Conservation (phyloP, 2,888 invertebrate genomes). For the Stratiomys singularior region DNA sequence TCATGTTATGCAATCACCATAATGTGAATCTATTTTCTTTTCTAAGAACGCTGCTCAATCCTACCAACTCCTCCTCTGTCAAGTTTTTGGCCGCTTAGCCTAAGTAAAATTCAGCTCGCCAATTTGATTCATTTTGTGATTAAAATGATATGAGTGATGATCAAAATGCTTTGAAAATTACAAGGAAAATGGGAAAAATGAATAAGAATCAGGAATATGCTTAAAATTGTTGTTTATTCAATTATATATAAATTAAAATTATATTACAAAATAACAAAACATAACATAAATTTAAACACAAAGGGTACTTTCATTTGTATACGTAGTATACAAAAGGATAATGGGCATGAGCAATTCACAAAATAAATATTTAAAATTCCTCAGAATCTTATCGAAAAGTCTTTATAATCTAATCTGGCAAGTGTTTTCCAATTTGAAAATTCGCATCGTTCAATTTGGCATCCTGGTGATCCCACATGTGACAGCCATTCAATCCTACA, state of each 20-base stretch:
- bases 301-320: not conserved
- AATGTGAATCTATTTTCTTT: no score
- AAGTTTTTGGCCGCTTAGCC: no score
- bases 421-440: conserved; percentile 83
- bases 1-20: no score
- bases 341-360: not conserved
- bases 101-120: no score
- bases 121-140: no score
- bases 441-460: conserved; percentile 84
- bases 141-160: no score
- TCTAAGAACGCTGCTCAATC: no score
- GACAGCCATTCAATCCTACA: conserved; percentile 85
- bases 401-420: conserved; percentile 71
- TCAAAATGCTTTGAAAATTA: no score
- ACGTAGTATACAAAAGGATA: not conserved
- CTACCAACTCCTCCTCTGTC: no score
- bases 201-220: no score
- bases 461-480: conserved; percentile 84
- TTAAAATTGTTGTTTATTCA: not conserved
- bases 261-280: conserved; percentile 23
- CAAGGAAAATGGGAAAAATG: no score
- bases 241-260: conserved; percentile 7
- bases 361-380: not conserved
- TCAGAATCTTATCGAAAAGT: conserved; percentile 86
- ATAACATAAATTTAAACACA: not conserved